These are phyloP conservation scores for Digitonthophagus gazella DNA, from an alignment of 2,888 invertebrate species.

Conservation along the genomic window DNA sequence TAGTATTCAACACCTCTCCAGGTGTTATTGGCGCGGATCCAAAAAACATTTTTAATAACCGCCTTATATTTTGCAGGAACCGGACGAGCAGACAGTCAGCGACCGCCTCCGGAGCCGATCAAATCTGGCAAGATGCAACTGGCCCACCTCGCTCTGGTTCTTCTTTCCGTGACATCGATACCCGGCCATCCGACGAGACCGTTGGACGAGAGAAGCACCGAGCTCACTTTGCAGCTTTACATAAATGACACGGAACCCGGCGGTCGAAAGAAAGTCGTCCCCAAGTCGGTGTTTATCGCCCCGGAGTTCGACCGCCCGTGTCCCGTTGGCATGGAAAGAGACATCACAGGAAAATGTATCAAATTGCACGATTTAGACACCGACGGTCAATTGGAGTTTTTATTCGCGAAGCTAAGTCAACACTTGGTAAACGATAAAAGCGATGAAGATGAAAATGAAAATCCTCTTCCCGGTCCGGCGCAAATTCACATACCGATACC, in stretches of 20 bases:
- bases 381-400: not conserved
- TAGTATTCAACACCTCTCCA: not conserved
- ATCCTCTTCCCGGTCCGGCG: not conserved
- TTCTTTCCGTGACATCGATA: not conserved
- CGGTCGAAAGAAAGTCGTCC: not conserved
- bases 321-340: not conserved
- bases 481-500: not conserved
- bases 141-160: not conserved
- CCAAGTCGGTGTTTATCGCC: constrained; percentile 7
- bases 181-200: constrained; percentile 7
- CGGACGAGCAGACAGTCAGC: not conserved
- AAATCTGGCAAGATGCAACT: not conserved
- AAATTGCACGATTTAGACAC: not conserved
- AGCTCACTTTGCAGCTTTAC: not conserved
- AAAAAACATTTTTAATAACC: not conserved
- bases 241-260: not conserved
- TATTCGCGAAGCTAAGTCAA: not conserved
- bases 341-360: not conserved
- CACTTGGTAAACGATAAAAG: not conserved
- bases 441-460: not conserved
- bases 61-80: not conserved
- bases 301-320: not conserved
- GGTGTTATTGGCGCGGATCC: not conserved
- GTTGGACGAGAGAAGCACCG: not conserved
- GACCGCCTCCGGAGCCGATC: not conserved